phyloP scores from a whole-genome alignment of 2,888 invertebrate species.

The Andrena trimmerana region DNA sequence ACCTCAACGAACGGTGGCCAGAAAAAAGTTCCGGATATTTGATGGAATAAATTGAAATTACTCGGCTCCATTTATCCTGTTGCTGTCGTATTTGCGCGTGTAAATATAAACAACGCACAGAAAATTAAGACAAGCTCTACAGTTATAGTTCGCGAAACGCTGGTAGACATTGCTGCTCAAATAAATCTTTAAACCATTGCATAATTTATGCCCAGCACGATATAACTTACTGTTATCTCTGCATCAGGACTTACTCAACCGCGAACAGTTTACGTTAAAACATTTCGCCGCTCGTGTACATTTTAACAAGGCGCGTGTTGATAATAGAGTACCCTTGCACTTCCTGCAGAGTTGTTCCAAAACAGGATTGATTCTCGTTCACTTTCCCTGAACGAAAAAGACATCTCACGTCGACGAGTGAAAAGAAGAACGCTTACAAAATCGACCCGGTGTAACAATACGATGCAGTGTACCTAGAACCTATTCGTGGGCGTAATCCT shows the following conservation, averaged over 20 bases:
- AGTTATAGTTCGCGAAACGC: background rate
- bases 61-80: conserved; percentile 1
- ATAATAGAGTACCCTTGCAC: background rate
- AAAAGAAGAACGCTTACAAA: background rate
- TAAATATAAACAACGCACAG: background rate
- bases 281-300: background rate
- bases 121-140: background rate
- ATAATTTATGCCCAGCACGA: background rate
- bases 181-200: no score
- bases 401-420: conserved; percentile 8
- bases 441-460: conserved; percentile 54
- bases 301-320: background rate
- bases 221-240: background rate
- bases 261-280: background rate
- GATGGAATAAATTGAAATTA: conserved; percentile 43
- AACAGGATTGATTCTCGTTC: conserved; percentile 9
- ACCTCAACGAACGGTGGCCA: background rate
- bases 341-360: background rate
- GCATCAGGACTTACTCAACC: background rate
- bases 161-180: background rate
- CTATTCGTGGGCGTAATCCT: conserved; percentile 63
- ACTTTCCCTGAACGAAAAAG: conserved; percentile 15
- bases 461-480: conserved; percentile 22
- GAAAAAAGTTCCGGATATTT: conserved; percentile 37
- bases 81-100: background rate